Percentiles rank a stretch among this genome's conserved stretches.
phyloP scores from a whole-genome alignment of 2,113 vertebrate species.

The Psephotus haematonotus region DNA sequence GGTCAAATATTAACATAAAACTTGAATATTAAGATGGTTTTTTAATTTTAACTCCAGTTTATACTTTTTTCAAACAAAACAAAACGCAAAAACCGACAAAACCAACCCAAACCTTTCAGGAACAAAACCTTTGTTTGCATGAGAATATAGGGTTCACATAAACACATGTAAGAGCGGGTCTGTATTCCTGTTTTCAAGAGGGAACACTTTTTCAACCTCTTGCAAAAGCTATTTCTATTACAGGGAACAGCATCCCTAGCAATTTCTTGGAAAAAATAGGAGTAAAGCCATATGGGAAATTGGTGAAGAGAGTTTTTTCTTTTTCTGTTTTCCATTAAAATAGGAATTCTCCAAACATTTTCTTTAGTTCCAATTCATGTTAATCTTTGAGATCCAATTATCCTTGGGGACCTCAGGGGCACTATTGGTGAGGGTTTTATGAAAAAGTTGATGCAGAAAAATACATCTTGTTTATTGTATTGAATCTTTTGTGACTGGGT shows the following conservation, averaged over 20 bases:
- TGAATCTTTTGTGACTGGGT: not conserved
- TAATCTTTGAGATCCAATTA: not conserved
- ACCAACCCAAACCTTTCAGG: not conserved
- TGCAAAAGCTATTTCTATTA: not conserved
- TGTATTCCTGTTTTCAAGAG: not conserved
- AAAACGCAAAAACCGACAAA: not conserved
- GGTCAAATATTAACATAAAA: not conserved
- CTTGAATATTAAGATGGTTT: not conserved
- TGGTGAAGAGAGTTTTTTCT: fast-evolving
- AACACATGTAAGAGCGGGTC: not conserved
- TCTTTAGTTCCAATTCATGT: not conserved
- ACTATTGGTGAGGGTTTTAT: not conserved
- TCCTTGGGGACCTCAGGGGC: not conserved
- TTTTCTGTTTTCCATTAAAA: not conserved
- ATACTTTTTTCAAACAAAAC: not conserved
- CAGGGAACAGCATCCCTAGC: not conserved
- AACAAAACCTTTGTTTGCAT: not conserved
- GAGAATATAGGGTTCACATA: not conserved
- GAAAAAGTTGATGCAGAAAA: not conserved
- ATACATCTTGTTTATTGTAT: not conserved
- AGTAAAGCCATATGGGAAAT: not conserved
- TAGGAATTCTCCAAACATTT: not conserved
- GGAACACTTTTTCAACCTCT: not conserved
- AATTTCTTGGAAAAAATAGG: not conserved
- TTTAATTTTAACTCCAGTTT: not conserved